Evolutionary conservation across 2,113 vertebrate genomes (phyloP), one percentile per base, ranked within the genome.

Genomic region (Gymnarchus niloticus): DNA sequence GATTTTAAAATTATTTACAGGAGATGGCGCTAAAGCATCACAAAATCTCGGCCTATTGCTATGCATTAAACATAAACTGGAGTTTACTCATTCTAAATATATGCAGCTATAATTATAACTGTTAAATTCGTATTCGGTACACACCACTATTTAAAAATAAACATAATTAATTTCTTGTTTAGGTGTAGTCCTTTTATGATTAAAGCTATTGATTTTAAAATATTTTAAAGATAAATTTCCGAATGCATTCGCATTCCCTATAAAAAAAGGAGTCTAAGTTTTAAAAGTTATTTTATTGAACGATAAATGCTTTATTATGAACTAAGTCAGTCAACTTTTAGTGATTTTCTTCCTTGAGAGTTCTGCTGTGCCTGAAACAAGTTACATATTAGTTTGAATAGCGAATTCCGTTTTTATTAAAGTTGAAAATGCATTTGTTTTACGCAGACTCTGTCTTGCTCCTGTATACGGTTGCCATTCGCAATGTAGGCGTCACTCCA

Each of bases 1-100:
- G 6, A 46, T 28, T n/a, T 44, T 10, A 12, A 19, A 21, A n/a
- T 25, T 21, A n/a, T 8, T 84, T 28, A 56, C 94, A 91, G 92
- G 81, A 91, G 92, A 92, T 91, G 94, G 93, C 93, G 93, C 93
- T 93, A 90, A 87, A 91, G 87, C 89, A 88, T 88, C 90, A 88
- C 86, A 61, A 44, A 94, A 90, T 73, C 88, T 46, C 33, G 7
- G 9, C 46, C 37, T 41, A 10, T 48, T 56, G 23, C 46, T 28
- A 28, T 10, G 51, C 14, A 48, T n/a, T 48, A 19, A 6, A 2
- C 33, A n/a, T 56, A 7, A 52, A 14, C 44, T 37, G 37, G 8
- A 1, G 41, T 19, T 78, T 78, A 78, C 8, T 78, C 76, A 78
- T 78, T 78, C 44, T 78, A n/a, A 78, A 78, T 78, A 78, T 54